Percentiles rank a stretch among this genome's conserved stretches.
phyloP scores from a whole-genome alignment of 2,113 vertebrate species.

The Nothobranchius kuhntae region DNA sequence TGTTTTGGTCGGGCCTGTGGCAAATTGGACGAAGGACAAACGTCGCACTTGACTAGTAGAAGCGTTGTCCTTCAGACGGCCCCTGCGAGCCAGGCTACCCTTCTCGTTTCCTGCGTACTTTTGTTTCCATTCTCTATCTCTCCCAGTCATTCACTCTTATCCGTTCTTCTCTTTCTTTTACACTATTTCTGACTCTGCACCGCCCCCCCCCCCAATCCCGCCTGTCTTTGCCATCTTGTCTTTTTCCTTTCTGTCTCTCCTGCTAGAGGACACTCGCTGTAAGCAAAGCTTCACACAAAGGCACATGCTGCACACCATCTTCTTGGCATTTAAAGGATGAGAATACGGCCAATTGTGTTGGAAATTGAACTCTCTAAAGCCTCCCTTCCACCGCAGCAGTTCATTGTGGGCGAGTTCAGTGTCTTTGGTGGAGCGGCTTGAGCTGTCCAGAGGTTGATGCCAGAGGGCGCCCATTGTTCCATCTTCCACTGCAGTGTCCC shows the following conservation, averaged over 20 bases:
- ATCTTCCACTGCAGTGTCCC: slow-evolving; percentile 58
- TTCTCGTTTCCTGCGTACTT: slow-evolving; percentile 46
- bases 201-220: slow-evolving; percentile 31
- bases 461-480: slow-evolving; percentile 77
- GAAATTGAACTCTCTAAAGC: slow-evolving; percentile 84
- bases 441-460: slow-evolving; percentile 75
- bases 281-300: slow-evolving; percentile 78
- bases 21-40: slow-evolving; percentile 71
- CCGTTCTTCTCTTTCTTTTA: slow-evolving; percentile 56
- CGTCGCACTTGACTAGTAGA: slow-evolving; percentile 72
- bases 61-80: slow-evolving; percentile 75
- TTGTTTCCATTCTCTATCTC: slow-evolving; percentile 40
- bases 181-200: slow-evolving; percentile 61
- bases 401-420: slow-evolving; percentile 80
- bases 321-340: slow-evolving; percentile 79
- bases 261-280: slow-evolving; percentile 73
- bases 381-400: slow-evolving; percentile 72
- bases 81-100: slow-evolving; percentile 67
- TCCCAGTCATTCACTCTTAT: slow-evolving; percentile 48
- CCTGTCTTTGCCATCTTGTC: slow-evolving; percentile 47
- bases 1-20: slow-evolving; percentile 65
- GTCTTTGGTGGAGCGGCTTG: slow-evolving; percentile 74
- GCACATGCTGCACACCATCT: slow-evolving; percentile 73
- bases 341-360: slow-evolving; percentile 82
- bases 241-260: slow-evolving; percentile 58